Conservation (phyloP, 2,113 vertebrate species). For the Vimba vimba region DNA sequence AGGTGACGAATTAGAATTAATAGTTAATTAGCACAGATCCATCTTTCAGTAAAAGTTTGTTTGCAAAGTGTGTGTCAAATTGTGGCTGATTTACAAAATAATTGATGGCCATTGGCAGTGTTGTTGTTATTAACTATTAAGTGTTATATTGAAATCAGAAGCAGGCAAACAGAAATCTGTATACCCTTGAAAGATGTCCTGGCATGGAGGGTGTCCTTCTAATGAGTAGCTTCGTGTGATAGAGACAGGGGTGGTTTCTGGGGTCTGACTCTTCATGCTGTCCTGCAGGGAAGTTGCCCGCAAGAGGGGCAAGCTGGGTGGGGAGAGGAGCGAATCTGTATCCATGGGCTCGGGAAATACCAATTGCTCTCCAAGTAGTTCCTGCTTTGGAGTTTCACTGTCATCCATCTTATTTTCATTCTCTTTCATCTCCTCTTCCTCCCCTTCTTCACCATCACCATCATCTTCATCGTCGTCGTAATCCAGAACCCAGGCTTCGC, state of each 20-base stretch:
- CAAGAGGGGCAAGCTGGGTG: conserved; percentile 71
- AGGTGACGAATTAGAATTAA: too few species aligned
- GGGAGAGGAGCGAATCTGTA: conserved; percentile 59
- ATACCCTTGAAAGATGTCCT: conserved; percentile 69
- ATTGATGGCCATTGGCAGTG: too few species aligned
- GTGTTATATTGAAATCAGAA: neutral
- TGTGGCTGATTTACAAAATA: too few species aligned
- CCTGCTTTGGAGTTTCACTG: conserved; percentile 23
- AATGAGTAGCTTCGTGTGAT: conserved; percentile 74
- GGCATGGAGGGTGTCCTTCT: conserved; percentile 67
- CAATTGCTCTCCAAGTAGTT: conserved; percentile 44
- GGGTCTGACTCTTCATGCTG: conserved; percentile 61
- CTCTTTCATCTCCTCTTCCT: conserved; percentile 44
- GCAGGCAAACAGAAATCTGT: conserved; percentile 3
- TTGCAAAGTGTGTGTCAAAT: too few species aligned
- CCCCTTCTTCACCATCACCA: conserved; percentile 34
- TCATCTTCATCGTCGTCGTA: conserved; percentile 71
- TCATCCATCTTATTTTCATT: conserved; percentile 41
- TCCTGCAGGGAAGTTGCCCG: conserved; percentile 81
- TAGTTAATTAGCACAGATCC: too few species aligned
- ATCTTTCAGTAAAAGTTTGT: too few species aligned
- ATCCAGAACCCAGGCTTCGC: conserved; percentile 78
- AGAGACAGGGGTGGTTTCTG: conserved; percentile 56
- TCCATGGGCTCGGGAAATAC: conserved; percentile 43
- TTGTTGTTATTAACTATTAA: too few species aligned